Base-by-base conservation (phyloP, 2,888 invertebrate species). In the Eupeodes latifasciatus region DNA sequence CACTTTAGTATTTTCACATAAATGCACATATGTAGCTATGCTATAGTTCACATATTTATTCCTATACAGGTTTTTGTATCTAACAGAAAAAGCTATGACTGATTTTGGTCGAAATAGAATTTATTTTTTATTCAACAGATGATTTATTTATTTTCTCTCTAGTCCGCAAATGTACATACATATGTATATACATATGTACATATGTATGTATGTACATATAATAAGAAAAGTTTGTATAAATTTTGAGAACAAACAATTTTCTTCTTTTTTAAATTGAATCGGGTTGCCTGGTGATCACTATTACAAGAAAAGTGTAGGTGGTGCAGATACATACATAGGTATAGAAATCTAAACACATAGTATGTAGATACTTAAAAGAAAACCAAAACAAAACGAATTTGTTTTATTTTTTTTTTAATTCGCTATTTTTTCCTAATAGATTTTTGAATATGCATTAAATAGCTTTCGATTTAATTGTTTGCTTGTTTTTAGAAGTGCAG, bases 61-160 rank as follows among this genome's bases (percentile, higher is more conserved):
- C 55, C 59, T 77, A 77, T 74, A 72, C 77, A 67, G 61, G 47
- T 51, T 72, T 66, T 34, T 16, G n/a, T 57, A 55, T 40, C 67
- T 61, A 53, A 57, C 57, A 27, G 4, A 49, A 72, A 59, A 67
- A 72, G 81, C 77, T 85, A 85, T 81, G 81, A 85, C 64, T 77
- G 64, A 81, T 53, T 55, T 77, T 64, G 61, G 47, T 69, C 27
- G 11, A 78, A 77, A 69, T 75, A 49, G 53, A 44, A 10, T 36
- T 36, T 49, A 27, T 19, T 51, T 69, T 53, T 53, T 69, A 16
- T n/a, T 4, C 14, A 69, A 53, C 34, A 51, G 51, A 69, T 69
- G 51, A 53, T 51, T 69, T 53, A 69, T 36, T 11, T 51, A 10
- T 53, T 11, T 69, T 10, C 16, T 51, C 16, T 67, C 51, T 67